Evolutionary conservation across 2,797 vertebrate species (phyloP).

Genomic region (Intellagama lesueurii): DNA sequence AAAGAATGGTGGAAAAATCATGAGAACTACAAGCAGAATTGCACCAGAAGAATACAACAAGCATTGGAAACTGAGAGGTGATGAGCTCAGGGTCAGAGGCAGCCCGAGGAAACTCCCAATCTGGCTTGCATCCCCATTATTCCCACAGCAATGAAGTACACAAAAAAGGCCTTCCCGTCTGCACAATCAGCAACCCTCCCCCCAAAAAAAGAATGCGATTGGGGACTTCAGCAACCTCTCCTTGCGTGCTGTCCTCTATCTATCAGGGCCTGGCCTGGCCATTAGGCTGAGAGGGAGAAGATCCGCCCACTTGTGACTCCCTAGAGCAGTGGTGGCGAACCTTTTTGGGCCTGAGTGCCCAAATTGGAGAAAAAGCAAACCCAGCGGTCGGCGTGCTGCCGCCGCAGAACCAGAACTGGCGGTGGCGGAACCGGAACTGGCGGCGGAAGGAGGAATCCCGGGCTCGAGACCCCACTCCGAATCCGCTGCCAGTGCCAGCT

Average conservation of each 20-base stretch:
- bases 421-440: too few relatives aligned
- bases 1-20: accelerated
- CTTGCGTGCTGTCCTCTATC: background rate
- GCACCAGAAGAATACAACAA: too few relatives aligned
- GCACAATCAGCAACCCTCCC: too few relatives aligned
- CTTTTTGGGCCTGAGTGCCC: too few relatives aligned
- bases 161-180: background rate
- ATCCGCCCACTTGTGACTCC: too few relatives aligned
- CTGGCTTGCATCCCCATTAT: background rate
- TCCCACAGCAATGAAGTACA: background rate
- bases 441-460: too few relatives aligned
- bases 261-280: background rate
- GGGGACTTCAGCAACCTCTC: background rate
- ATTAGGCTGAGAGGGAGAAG: background rate
- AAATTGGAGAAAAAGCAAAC: too few relatives aligned
- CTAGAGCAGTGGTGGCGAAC: too few relatives aligned
- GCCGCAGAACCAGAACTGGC: too few relatives aligned
- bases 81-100: background rate
- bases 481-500: too few relatives aligned
- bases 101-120: background rate
- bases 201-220: background rate
- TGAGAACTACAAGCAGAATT: accelerated
- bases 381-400: too few relatives aligned
- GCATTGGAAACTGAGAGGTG: background rate
- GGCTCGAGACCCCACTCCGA: too few relatives aligned